phyloP scores from a whole-genome alignment of 2,888 invertebrate species.

The Horisme vitalbata region DNA sequence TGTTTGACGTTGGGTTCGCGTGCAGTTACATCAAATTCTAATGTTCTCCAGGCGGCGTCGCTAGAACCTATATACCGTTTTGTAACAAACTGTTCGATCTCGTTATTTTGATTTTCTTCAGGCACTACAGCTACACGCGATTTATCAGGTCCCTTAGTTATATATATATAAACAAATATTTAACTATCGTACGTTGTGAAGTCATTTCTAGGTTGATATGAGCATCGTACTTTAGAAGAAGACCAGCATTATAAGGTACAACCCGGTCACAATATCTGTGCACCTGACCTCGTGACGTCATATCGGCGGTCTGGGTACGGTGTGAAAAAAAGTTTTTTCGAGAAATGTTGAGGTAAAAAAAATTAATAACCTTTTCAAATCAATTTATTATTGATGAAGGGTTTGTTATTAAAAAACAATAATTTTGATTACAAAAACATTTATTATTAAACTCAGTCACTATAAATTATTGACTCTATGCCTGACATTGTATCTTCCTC shows the following conservation, averaged over 20 bases:
- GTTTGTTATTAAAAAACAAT: constrained; percentile 2
- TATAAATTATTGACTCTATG: constrained; percentile 15
- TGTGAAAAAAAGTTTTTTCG: constrained; percentile 4
- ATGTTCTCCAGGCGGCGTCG: too few species aligned
- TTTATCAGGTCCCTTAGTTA: too few species aligned
- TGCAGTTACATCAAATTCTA: too few species aligned
- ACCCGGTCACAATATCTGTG: constrained; percentile 9
- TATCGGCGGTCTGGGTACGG: constrained; percentile 10
- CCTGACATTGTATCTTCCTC: constrained; percentile 15
- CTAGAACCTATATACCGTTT: too few species aligned
- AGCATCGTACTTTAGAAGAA: too few species aligned
- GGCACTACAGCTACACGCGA: too few species aligned
- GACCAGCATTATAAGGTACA: neutral
- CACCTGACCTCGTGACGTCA: constrained; percentile 16
- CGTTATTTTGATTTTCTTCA: too few species aligned
- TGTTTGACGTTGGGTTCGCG: too few species aligned
- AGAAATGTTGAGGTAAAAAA: constrained; percentile 4
- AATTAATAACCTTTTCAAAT: constrained; percentile 1
- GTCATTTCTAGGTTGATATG: too few species aligned
- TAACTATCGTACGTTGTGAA: too few species aligned
- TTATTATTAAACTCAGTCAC: constrained; percentile 10
- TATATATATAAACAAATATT: too few species aligned
- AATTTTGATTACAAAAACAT: constrained; percentile 5
- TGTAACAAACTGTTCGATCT: too few species aligned
- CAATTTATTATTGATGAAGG: constrained; percentile 6